Percentiles rank a stretch among this genome's conserved stretches.
Evolutionary conservation across 2,113 vertebrate genomes (phyloP).

Genomic region (Chamaea fasciata): DNA sequence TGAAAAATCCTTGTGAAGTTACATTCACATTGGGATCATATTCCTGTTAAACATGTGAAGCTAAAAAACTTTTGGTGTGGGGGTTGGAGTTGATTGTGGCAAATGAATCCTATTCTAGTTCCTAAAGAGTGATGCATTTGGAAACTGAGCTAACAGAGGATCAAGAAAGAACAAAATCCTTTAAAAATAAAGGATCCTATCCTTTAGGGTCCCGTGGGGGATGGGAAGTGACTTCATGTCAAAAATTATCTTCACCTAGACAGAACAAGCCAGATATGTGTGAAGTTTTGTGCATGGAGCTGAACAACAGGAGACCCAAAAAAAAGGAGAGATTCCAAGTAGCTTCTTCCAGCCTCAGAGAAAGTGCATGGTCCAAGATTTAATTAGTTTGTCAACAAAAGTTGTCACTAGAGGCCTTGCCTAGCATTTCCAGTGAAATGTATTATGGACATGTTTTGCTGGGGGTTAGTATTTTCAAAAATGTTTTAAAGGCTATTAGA

Average conservation of each 20-base stretch:
- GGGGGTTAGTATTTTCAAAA: neutral
- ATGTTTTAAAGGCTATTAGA: neutral
- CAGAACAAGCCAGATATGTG: neutral
- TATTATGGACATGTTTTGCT: neutral
- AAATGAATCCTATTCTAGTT: neutral
- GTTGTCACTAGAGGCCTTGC: neutral
- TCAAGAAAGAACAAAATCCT: neutral
- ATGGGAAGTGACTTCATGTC: neutral
- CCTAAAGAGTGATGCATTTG: neutral
- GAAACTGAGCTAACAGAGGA: neutral
- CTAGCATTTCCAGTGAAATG: neutral
- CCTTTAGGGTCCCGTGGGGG: rapidly evolving
- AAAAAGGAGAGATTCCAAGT: neutral
- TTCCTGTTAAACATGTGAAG: neutral
- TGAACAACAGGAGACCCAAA: neutral
- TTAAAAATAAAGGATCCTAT: neutral
- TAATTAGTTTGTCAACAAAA: neutral
- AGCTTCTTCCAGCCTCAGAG: neutral
- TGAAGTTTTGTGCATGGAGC: neutral
- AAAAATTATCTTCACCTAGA: neutral
- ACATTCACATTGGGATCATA: neutral
- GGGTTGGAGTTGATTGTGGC: neutral
- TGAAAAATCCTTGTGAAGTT: neutral
- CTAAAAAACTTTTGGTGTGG: neutral
- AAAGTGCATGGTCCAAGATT: neutral